These are phyloP conservation scores for Andrena cerasifolii DNA, from an alignment of 1,140 invertebrate genomes.

Conservation along the genomic window DNA sequence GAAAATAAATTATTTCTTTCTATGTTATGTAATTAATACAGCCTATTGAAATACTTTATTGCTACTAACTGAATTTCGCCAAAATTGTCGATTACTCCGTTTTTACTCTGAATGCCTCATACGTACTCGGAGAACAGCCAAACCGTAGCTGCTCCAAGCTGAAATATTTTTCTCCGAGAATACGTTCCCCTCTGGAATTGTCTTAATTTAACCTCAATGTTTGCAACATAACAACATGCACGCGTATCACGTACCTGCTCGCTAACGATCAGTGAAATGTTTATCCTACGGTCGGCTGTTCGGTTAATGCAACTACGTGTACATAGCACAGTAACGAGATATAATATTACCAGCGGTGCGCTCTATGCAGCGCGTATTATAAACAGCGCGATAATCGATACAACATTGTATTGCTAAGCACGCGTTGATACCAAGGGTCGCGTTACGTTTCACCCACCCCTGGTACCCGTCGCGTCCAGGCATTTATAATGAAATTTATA, in stretches of 20 bases:
- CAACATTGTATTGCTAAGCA: constrained; percentile 12
- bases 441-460: background rate
- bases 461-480: background rate
- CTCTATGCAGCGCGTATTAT: constrained; percentile 2
- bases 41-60: too few species aligned
- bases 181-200: background rate
- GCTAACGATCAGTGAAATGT: constrained; percentile 4
- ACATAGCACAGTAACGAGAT: constrained; percentile 11
- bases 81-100: too few species aligned
- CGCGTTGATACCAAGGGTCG: background rate
- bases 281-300: background rate
- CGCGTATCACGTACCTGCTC: constrained; percentile 1
- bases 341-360: constrained; percentile 17
- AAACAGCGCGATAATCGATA: constrained; percentile 35
- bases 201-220: background rate
- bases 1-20: too few species aligned
- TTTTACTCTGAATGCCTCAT: too few species aligned
- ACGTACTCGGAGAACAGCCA: too few species aligned
- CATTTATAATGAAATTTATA: too few species aligned
- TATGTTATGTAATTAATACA: too few species aligned
- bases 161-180: background rate
- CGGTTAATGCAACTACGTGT: constrained; percentile 10
- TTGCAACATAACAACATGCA: background rate
- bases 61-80: too few species aligned
- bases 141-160: background rate